Base-by-base conservation (phyloP, 2,888 invertebrate genomes). In the Pyrocoelia pectoralis region DNA sequence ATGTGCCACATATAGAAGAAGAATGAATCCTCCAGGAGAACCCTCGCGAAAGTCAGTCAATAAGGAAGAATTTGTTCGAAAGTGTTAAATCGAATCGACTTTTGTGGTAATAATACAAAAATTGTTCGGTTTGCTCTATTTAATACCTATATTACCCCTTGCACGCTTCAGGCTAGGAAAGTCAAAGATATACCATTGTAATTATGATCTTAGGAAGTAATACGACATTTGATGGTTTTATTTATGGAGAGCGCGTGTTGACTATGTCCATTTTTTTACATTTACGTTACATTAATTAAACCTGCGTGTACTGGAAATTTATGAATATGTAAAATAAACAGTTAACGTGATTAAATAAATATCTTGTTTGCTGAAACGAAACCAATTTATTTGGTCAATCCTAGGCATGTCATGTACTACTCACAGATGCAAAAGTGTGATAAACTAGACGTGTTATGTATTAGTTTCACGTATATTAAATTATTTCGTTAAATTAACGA, bases 181-280 rank as follows among this genome's bases (percentile, higher is more conserved):
- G 76, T 74, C 72, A 70, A 67, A 68, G 73, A 10, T 33, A n/a
- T 71, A 74, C 71, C 74, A 73, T 75, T 75, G 74, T 74, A 76
- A 77, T 76, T 74, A 75, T 73, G 74, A 72, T 74, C 73, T 75
- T 76, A 75, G 75, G 72, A 74, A 73, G 69, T 72, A 69, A 43
- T 70, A 76, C 75, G 76, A 75, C 74, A 76, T 76, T 73, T 73
- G 65, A 71, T 67, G 57, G 60, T 69, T 66, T 70, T 56, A 28
- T 46, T 46, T 46, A 8, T 29, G 19, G 12, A 51, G n/a, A 28
- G 41, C 51, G 50, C 28, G 57, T 33, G 33, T 24, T 24, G 24
- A 24, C n/a, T n/a, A 24, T 24, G 8, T 33, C 33, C 2, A 33
- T 33, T 33, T 33, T 33, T 33, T n/a, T 33, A 2, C 8, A 33